These are phyloP conservation scores for Mamestra configurata DNA, from an alignment of 1,140 invertebrate genomes.

Conservation along the genomic window DNA sequence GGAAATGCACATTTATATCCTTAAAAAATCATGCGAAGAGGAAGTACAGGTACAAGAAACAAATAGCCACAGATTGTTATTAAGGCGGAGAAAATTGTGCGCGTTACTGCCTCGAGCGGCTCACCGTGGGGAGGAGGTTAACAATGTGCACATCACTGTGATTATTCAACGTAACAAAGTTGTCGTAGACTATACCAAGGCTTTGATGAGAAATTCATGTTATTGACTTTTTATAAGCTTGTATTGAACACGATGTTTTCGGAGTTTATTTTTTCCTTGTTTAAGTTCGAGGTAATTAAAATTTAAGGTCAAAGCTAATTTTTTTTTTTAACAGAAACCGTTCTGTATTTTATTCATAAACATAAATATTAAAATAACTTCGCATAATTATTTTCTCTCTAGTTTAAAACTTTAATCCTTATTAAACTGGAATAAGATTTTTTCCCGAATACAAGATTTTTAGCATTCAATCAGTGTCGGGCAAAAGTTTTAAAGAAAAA, in stretches of 20 bases:
- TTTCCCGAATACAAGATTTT: no score
- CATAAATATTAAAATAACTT: no score
- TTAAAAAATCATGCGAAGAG: background rate
- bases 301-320: no score
- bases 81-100: slow-evolving; percentile 54
- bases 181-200: slow-evolving; percentile 55
- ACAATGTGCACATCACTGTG: slow-evolving; percentile 62
- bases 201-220: slow-evolving; percentile 53
- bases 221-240: slow-evolving; percentile 34
- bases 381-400: no score
- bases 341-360: no score
- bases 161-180: slow-evolving; percentile 62
- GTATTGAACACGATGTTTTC: background rate
- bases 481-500: no score
- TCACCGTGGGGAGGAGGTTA: slow-evolving; percentile 49
- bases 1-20: slow-evolving; percentile 12
- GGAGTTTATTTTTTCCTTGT: background rate
- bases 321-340: no score
- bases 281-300: no score
- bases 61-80: slow-evolving; percentile 56
- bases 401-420: no score
- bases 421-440: no score
- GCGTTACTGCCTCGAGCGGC: slow-evolving; percentile 7
- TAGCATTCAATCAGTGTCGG: no score
- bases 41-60: slow-evolving; percentile 1